These are phyloP conservation scores for Entelurus aequoreus DNA, from an alignment of 2,113 vertebrate species.

Conservation along the genomic window DNA sequence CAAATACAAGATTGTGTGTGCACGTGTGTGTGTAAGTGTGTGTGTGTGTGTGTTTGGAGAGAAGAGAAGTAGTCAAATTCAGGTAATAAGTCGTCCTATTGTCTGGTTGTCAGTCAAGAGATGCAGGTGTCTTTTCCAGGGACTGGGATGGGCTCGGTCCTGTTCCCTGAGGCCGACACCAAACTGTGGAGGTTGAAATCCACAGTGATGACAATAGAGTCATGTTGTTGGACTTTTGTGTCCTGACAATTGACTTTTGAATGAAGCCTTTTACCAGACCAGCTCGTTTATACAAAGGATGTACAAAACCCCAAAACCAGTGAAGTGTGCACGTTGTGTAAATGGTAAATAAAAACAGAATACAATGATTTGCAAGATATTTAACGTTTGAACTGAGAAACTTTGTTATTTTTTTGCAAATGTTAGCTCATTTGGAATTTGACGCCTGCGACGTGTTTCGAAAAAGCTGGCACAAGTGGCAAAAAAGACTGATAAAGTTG, in stretches of 20 bases:
- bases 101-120: constrained; percentile 64
- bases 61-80: constrained; percentile 51
- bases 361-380: too few species aligned
- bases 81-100: constrained; percentile 70
- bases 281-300: neutral
- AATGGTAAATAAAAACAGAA: too few species aligned
- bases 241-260: neutral
- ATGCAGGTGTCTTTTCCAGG: constrained; percentile 57
- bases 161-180: constrained; percentile 58
- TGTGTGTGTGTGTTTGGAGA: neutral
- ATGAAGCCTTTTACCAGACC: neutral
- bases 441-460: too few species aligned
- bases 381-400: too few species aligned
- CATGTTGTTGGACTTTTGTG: constrained; percentile 9
- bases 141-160: constrained; percentile 38
- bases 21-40: too few species aligned
- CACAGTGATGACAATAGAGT: constrained; percentile 21
- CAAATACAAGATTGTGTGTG: too few species aligned
- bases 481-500: too few species aligned
- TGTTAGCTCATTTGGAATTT: too few species aligned
- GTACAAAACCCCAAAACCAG: too few species aligned
- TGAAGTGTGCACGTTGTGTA: too few species aligned
- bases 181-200: constrained; percentile 26
- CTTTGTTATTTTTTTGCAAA: too few species aligned
- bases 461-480: too few species aligned